These are phyloP conservation scores for Lates japonicus DNA, from an alignment of 2,797 vertebrate genomes.

Conservation along the genomic window DNA sequence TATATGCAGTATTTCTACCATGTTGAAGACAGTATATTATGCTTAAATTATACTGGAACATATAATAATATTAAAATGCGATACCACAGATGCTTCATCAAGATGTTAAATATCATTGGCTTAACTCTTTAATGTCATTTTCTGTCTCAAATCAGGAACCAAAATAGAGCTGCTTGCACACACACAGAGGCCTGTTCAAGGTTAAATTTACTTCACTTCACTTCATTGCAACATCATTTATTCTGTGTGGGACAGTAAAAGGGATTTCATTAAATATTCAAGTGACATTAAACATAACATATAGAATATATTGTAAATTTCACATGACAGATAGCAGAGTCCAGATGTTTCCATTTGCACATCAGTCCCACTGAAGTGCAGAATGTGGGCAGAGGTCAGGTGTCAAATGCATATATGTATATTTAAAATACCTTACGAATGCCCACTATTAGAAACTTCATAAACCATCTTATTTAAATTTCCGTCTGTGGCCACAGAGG, in stretches of 20 bases:
- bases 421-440: conserved; percentile 1
- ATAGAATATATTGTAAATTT: not conserved
- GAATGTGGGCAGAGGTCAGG: not conserved
- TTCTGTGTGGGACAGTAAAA: not conserved
- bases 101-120: conserved; percentile 9
- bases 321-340: not conserved
- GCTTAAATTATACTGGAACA: conserved; percentile 3
- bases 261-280: conserved; percentile 22
- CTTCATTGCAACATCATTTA: conserved; percentile 25
- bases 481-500: conserved; percentile 1
- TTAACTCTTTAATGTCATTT: conserved; percentile 18
- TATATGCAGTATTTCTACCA: not conserved
- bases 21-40: not conserved
- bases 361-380: not conserved
- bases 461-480: not conserved
- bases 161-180: not conserved
- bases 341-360: conserved; percentile 13
- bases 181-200: conserved; percentile 18
- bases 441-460: conserved; percentile 5
- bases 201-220: conserved; percentile 40
- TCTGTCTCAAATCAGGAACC: not conserved
- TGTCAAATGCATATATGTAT: conserved; percentile 16
- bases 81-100: not conserved
- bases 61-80: not conserved
- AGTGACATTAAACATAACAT: conserved; percentile 15